Percentiles rank a stretch among this genome's conserved stretches.
phyloP scores from a whole-genome alignment of 2,888 invertebrate genomes.

The Drosophila stalkeri region DNA sequence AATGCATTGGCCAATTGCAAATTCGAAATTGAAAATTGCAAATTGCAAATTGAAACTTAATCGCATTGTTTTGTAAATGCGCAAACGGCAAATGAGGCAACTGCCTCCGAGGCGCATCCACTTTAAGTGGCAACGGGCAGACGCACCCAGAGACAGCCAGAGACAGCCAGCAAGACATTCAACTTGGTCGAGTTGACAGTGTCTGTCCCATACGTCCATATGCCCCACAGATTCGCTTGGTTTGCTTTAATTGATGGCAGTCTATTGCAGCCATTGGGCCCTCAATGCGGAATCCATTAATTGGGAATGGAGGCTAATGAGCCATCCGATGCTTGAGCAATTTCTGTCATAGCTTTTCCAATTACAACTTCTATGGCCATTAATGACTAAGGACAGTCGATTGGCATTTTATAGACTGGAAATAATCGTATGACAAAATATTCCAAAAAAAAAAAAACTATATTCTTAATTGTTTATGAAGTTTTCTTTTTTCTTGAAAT shows the following conservation, averaged over 20 bases:
- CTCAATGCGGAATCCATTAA: conserved; percentile 48
- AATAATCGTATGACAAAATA: conserved; percentile 21
- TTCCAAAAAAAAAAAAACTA: neutral
- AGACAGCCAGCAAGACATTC: conserved; percentile 40
- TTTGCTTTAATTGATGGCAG: conserved; percentile 63
- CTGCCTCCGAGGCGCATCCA: conserved; percentile 44
- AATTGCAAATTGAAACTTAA: conserved; percentile 70
- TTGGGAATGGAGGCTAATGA: conserved; percentile 56
- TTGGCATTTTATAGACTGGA: conserved; percentile 27
- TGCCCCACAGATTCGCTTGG: conserved; percentile 48
- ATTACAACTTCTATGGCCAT: conserved; percentile 37
- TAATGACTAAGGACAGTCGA: conserved; percentile 36
- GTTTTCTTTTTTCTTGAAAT: conserved; percentile 7
- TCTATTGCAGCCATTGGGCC: conserved; percentile 45
- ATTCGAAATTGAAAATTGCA: conserved; percentile 35
- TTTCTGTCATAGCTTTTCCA: conserved; percentile 37
- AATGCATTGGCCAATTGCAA: conserved; percentile 47
- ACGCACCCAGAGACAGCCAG: conserved; percentile 32
- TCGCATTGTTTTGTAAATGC: conserved; percentile 61
- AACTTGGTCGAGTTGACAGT: conserved; percentile 23
- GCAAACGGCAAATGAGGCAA: conserved; percentile 24
- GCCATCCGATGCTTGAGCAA: conserved; percentile 46
- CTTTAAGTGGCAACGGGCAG: conserved; percentile 17
- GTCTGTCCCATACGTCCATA: conserved; percentile 27
- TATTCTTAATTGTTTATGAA: conserved; percentile 10